phyloP scores from a whole-genome alignment of 2,113 vertebrate genomes.

The Mesembrinibis cayennensis region DNA sequence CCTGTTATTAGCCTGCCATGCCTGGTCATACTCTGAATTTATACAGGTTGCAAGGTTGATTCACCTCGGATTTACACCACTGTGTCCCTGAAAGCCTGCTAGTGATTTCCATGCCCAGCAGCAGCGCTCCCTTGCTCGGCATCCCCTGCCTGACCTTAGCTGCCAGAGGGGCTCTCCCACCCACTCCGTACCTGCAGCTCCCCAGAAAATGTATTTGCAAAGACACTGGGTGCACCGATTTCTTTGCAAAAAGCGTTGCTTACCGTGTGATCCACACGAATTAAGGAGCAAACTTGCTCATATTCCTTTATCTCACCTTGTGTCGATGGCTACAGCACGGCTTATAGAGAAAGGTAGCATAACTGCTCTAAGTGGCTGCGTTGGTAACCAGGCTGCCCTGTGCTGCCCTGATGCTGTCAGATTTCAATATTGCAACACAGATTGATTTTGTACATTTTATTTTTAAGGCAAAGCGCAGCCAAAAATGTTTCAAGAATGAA shows the following conservation, averaged over 20 bases:
- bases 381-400: neutral
- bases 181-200: neutral
- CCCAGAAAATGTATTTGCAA: neutral
- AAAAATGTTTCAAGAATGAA: slow-evolving; percentile 26
- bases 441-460: slow-evolving; percentile 38
- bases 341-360: neutral
- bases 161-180: neutral
- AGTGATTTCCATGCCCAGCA: neutral
- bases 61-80: neutral
- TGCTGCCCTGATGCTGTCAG: neutral
- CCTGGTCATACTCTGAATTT: neutral
- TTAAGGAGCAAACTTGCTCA: neutral
- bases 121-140: neutral
- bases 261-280: neutral
- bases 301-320: neutral
- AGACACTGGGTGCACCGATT: neutral
- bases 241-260: neutral
- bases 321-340: neutral
- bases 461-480: slow-evolving; percentile 23
- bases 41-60: neutral
- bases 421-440: slow-evolving; percentile 5
- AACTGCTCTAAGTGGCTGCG: neutral
- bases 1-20: neutral
- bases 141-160: neutral
- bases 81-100: neutral